Evolutionary conservation across 1,140 invertebrate genomes (phyloP).

Genomic region (Apocrypta bakeri): DNA sequence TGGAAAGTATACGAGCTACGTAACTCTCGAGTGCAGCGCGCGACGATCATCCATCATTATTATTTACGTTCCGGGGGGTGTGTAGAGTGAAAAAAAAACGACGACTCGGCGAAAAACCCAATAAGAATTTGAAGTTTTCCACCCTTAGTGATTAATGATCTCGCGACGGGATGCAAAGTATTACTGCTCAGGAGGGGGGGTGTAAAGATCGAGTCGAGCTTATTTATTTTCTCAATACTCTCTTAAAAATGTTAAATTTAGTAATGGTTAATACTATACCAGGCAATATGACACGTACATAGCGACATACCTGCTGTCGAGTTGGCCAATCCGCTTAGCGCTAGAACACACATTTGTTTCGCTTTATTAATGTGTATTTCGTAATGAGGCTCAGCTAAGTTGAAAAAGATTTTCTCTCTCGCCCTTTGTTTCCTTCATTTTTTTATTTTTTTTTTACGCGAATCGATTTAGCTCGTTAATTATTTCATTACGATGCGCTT

Average conservation of each 20-base stretch:
- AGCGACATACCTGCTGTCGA: constrained; percentile 75
- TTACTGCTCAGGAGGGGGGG: not conserved
- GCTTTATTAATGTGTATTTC: constrained; percentile 35
- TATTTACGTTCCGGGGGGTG: constrained; percentile 32
- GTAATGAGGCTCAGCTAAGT: not conserved
- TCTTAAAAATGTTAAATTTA: constrained; percentile 65
- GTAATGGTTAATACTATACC: constrained; percentile 74
- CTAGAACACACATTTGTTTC: constrained; percentile 71
- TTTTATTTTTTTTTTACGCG: not conserved
- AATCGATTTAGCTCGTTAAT: constrained; percentile 5
- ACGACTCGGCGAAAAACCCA: constrained; percentile 15
- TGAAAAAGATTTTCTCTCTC: not conserved
- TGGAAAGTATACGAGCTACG: not conserved
- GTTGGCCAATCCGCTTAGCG: constrained; percentile 75
- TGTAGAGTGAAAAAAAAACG: constrained; percentile 10
- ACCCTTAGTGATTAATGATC: constrained; percentile 3
- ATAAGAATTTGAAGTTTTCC: constrained; percentile 17
- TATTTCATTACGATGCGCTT: not conserved
- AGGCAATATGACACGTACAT: constrained; percentile 75
- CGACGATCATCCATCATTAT: constrained; percentile 31
- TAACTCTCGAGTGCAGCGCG: not conserved
- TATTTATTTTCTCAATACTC: not conserved
- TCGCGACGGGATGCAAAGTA: not conserved
- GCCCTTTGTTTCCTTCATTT: not conserved
- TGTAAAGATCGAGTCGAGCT: not conserved